phyloP scores from a whole-genome alignment of 2,797 vertebrate species.

The Sorex maritimensis region DNA sequence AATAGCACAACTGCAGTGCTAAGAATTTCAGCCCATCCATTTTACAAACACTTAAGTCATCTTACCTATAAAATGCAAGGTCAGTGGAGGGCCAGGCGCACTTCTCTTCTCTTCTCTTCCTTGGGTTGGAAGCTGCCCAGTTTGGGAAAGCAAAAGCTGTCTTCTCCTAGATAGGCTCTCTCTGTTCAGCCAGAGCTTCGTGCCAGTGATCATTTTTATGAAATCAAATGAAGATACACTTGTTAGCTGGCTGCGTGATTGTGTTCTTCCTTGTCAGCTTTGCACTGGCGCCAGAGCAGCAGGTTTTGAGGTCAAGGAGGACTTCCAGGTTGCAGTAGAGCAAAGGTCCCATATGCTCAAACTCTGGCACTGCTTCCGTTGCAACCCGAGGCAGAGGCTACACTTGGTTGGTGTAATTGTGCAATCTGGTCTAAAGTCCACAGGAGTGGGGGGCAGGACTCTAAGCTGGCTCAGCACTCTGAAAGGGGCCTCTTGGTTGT shows the following conservation, averaged over 20 bases:
- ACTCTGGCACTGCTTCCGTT: slow-evolving; percentile 68
- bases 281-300: slow-evolving; percentile 81
- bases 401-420: slow-evolving; percentile 81
- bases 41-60: slow-evolving; percentile 75
- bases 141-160: slow-evolving; percentile 45
- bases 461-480: slow-evolving; percentile 43
- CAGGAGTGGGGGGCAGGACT: slow-evolving; percentile 81
- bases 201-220: slow-evolving; percentile 75
- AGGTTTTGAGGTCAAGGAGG: slow-evolving; percentile 76
- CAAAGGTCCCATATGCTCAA: slow-evolving; percentile 69
- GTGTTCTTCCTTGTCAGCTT: slow-evolving; percentile 77
- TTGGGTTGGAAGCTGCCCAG: background rate
- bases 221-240: slow-evolving; percentile 75
- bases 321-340: slow-evolving; percentile 81
- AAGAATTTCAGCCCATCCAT: slow-evolving; percentile 68
- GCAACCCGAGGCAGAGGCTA: slow-evolving; percentile 58
- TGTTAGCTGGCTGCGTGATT: slow-evolving; percentile 70
- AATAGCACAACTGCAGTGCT: slow-evolving; percentile 83
- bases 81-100: background rate
- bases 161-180: slow-evolving; percentile 58
- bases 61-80: slow-evolving; percentile 63
- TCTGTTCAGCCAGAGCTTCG: slow-evolving; percentile 59
- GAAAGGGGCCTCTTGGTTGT: background rate
- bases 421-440: slow-evolving; percentile 87
- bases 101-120: background rate